Evolutionary conservation across 1,140 invertebrate genomes (phyloP), one percentile per base, ranked within the genome.

Genomic region (Panagrolaimus sp.): DNA sequence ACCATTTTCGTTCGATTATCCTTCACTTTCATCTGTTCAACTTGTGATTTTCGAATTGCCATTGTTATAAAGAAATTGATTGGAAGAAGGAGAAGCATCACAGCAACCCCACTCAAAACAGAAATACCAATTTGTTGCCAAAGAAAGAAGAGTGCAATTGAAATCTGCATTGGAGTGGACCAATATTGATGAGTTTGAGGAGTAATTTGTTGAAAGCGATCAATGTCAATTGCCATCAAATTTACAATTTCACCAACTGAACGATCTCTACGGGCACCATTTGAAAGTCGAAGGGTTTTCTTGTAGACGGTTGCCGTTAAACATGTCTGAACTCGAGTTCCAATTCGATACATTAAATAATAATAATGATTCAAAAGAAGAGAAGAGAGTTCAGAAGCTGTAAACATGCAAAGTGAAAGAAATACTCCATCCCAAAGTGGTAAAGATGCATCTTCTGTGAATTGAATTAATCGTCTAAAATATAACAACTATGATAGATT

Each of bases 211-310:
- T 79, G 78, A 68, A 81, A 79, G 12, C 78, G 67, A 52, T 79
- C 78, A 26, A 86, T 83, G 80, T 88, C 87, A 9, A 88, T 86
- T 0, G 87, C 84, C 86, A 88, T 88, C 47, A 88, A 73, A 73
- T 88, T 88, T 1, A 87, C 86, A 48, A 88, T 88, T 74, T 88
- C 87, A n/a, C 88, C 87, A 15, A 86, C 84, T 4, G 87, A 88
- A 8, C 86, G 84, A 10, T 83, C 77, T 62, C 83, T 81, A n/a
- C 84, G 75, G 8, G 85, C 77, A 17, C 77, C 68, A 72, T 79
- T 84, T 21, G 82, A 83, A 43, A 86, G 75, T 8, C 74, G 73
- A 21, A 86, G 71, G 4, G 85, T 76, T 83, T 85, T 78, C 7
- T 69, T 65, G 68, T 80, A 78, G 17, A 80, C 70, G 1, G 78